Percentiles rank a stretch among this genome's conserved stretches.
Evolutionary conservation across 2,888 invertebrate genomes (phyloP).

Genomic region (Acheta domesticus): DNA sequence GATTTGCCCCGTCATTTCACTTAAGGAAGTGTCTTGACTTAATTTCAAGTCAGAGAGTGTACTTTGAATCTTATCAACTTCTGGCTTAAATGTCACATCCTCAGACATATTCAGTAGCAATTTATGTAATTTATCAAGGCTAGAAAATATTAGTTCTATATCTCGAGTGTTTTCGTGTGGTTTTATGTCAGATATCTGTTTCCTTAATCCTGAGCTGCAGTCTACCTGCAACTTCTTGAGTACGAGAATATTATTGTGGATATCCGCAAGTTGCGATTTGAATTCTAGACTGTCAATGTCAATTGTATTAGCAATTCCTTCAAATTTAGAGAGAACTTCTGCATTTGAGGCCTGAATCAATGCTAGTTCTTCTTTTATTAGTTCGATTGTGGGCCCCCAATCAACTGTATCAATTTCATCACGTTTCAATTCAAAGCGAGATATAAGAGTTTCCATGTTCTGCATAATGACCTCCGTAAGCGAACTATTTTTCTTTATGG

Average conservation of each 20-base stretch:
- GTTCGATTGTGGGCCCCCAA: not conserved
- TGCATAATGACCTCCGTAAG: not conserved
- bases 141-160: not conserved
- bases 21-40: too few relatives aligned
- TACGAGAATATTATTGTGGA: not conserved
- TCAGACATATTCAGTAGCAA: not conserved
- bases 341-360: not conserved
- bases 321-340: not conserved
- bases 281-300: not conserved
- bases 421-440: not conserved
- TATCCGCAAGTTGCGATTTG: not conserved
- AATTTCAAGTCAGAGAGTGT: too few relatives aligned
- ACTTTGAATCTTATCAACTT: not conserved
- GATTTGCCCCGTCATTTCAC: too few relatives aligned
- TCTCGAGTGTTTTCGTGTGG: not conserved
- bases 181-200: not conserved
- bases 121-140: not conserved
- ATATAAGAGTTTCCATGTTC: not conserved
- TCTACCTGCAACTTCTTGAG: not conserved
- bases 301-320: not conserved
- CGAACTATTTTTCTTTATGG: not conserved
- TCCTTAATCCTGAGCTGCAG: not conserved
- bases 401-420: not conserved
- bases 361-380: not conserved
- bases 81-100: not conserved